A percentile compares a stretch with the other conserved stretches of the same genome.
Evolutionary conservation across 2,113 vertebrate genomes (phyloP).

Genomic region (Elephantulus edwardii): DNA sequence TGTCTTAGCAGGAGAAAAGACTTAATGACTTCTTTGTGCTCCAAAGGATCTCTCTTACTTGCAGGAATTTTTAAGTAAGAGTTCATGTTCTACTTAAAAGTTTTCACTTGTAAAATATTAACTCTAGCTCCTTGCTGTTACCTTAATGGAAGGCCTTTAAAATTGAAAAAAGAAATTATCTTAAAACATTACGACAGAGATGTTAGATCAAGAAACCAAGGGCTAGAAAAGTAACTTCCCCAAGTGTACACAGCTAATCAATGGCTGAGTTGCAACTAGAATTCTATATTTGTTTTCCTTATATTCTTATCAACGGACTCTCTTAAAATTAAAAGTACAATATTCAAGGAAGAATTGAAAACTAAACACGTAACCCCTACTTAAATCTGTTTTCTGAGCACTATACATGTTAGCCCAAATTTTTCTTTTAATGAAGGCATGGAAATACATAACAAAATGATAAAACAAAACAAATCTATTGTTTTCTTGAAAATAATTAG

Average conservation of each 20-base stretch:
- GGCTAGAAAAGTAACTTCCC: background rate
- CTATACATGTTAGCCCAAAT: background rate
- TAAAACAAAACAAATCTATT: background rate
- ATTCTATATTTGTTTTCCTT: background rate
- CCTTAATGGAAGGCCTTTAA: background rate
- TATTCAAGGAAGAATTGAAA: background rate
- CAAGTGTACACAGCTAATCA: background rate
- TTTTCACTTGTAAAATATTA: constrained; percentile 17
- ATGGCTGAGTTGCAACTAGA: background rate
- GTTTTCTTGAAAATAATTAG: constrained; percentile 1
- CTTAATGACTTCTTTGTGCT: background rate
- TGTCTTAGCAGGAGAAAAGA: background rate
- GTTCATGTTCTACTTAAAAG: background rate
- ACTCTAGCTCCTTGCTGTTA: background rate
- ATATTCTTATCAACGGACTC: background rate
- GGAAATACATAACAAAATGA: background rate
- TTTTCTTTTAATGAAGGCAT: background rate
- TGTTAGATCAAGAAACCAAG: constrained; percentile 15
- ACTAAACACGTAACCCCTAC: background rate
- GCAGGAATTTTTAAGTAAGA: constrained; percentile 42
- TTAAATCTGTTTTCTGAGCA: background rate
- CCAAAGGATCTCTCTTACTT: background rate
- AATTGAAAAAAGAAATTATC: background rate
- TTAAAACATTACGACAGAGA: background rate
- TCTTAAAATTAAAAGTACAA: constrained; percentile 7